These are phyloP conservation scores for Caranx ignobilis DNA, from an alignment of 2,113 vertebrate species.

Conservation along the genomic window DNA sequence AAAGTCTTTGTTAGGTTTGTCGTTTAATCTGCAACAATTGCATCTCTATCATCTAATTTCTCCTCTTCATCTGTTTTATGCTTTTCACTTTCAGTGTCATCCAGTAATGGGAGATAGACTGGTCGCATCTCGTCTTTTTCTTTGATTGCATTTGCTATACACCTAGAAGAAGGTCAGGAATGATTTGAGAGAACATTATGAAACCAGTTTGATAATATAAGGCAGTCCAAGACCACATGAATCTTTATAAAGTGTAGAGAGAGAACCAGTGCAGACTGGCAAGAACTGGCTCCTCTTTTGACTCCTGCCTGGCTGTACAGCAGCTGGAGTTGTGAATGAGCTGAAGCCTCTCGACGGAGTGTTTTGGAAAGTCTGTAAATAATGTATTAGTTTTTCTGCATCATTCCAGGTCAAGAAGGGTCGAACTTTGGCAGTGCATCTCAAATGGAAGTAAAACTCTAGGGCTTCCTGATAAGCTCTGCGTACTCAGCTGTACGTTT, in stretches of 20 bases:
- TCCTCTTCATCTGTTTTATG: not conserved
- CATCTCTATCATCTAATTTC: not conserved
- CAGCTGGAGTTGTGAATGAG: constrained; percentile 20
- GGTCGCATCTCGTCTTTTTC: not conserved
- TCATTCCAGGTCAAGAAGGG: constrained; percentile 3
- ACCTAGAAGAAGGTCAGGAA: too few relatives aligned
- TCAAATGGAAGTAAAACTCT: not conserved
- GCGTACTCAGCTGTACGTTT: not conserved
- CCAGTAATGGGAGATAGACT: not conserved
- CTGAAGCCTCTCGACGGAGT: constrained; percentile 5
- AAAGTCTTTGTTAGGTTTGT: not conserved
- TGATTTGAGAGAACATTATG: not conserved
- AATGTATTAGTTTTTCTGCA: constrained; percentile 19
- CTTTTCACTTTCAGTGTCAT: not conserved
- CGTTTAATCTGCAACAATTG: constrained; percentile 7
- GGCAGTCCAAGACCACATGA: constrained; percentile 6
- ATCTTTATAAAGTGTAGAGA: not conserved
- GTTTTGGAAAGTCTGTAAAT: constrained; percentile 24
- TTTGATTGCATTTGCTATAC: too few relatives aligned
- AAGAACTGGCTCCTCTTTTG: not conserved
- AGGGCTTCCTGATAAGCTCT: not conserved
- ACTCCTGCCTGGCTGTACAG: not conserved
- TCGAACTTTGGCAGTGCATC: constrained; percentile 1
- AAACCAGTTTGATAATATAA: not conserved
- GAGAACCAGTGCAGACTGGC: not conserved